phyloP scores from a whole-genome alignment of 2,888 invertebrate species.

The Tachystola acroxantha region DNA sequence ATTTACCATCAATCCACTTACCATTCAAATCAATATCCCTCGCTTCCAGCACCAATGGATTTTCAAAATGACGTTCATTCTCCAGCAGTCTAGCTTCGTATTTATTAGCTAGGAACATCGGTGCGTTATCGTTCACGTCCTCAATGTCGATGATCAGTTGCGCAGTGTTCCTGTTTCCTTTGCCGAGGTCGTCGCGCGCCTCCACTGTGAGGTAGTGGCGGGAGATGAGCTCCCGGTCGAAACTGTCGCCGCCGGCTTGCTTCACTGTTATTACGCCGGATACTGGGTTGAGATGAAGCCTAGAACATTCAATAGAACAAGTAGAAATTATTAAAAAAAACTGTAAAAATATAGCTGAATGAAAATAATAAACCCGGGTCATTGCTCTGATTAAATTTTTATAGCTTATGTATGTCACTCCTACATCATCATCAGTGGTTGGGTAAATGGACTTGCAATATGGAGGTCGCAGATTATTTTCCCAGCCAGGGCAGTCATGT shows the following conservation, averaged over 20 bases:
- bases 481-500: too few relatives aligned
- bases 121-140: conserved; percentile 94
- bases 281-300: conserved; percentile 86
- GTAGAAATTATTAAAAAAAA: too few relatives aligned
- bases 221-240: conserved; percentile 91
- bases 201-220: conserved; percentile 92
- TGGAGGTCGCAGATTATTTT: too few relatives aligned
- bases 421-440: too few relatives aligned
- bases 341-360: too few relatives aligned
- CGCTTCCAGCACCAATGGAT: conserved; percentile 86
- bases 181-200: conserved; percentile 91
- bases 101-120: conserved; percentile 88
- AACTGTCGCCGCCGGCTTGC: conserved; percentile 83
- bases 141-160: conserved; percentile 89
- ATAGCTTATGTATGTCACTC: too few relatives aligned
- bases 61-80: conserved; percentile 88
- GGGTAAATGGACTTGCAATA: too few relatives aligned
- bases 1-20: too few relatives aligned
- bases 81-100: conserved; percentile 92
- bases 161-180: conserved; percentile 87
- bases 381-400: too few relatives aligned
- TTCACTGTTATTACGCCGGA: conserved; percentile 92
- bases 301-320: too few relatives aligned
- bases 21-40: conserved; percentile 91
- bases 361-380: too few relatives aligned